A percentile compares a stretch with the other conserved stretches of the same genome.
phyloP scores from a whole-genome alignment of 1,140 invertebrate genomes.

The Tyrophagus putrescentiae region DNA sequence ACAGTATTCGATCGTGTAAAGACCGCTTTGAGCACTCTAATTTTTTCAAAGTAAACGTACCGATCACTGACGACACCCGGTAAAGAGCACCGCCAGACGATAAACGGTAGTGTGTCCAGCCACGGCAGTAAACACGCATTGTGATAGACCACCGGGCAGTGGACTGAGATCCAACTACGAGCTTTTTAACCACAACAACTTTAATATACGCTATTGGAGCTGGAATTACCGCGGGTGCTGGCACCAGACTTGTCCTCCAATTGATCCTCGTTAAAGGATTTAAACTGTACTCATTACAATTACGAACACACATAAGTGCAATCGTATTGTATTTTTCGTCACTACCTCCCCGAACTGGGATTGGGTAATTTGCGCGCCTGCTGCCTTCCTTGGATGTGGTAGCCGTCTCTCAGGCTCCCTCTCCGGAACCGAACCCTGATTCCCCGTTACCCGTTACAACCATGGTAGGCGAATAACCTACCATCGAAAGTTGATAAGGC shows the following conservation, averaged over 20 bases:
- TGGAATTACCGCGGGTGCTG: slow-evolving; percentile 64
- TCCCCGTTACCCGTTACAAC: slow-evolving; percentile 52
- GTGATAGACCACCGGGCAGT: slow-evolving; percentile 38
- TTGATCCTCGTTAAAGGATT: slow-evolving; percentile 68
- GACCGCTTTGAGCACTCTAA: slow-evolving; percentile 44
- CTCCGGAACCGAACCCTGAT: slow-evolving; percentile 44
- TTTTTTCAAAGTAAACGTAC: slow-evolving; percentile 59
- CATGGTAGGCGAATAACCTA: no score
- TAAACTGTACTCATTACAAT: slow-evolving; percentile 79
- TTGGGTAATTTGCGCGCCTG: slow-evolving; percentile 75
- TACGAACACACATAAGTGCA: slow-evolving; percentile 57
- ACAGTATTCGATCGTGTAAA: slow-evolving; percentile 42
- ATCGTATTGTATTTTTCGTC: slow-evolving; percentile 75
- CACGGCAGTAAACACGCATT: background rate
- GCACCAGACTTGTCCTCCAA: slow-evolving; percentile 74
- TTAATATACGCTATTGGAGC: slow-evolving; percentile 78
- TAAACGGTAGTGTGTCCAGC: slow-evolving; percentile 22
- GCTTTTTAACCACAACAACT: slow-evolving; percentile 41
- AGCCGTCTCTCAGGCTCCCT: slow-evolving; percentile 78
- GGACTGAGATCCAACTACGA: slow-evolving; percentile 36
- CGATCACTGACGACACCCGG: slow-evolving; percentile 35
- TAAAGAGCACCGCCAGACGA: slow-evolving; percentile 32
- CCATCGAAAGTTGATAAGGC: no score
- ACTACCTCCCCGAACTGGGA: slow-evolving; percentile 57
- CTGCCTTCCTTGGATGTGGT: slow-evolving; percentile 82